Conservation (phyloP, 2,888 invertebrate species). For the Folsomia candida region DNA sequence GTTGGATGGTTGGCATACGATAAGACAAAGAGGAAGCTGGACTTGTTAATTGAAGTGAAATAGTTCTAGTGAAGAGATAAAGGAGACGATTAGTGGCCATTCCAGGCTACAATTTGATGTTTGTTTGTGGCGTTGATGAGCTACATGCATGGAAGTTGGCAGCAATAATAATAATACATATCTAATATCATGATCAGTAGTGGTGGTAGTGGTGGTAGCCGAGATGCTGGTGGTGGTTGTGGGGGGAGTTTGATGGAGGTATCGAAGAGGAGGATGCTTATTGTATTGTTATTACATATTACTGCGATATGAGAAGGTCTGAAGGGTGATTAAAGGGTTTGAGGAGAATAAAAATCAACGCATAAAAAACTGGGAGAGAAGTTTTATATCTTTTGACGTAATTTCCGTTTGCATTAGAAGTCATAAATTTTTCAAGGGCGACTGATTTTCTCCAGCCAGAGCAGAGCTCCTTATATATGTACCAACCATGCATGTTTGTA, state of each 20-base stretch:
- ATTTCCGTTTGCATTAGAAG: conserved; percentile 51
- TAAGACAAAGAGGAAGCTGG: conserved; percentile 5
- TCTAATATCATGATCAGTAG: not conserved
- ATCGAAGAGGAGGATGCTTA: conserved; percentile 2
- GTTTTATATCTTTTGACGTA: conserved; percentile 50
- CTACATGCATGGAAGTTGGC: too few relatives aligned
- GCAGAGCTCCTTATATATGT: not conserved
- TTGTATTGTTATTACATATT: not conserved
- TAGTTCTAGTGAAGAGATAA: conserved; percentile 1
- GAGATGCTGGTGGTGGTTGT: too few relatives aligned
- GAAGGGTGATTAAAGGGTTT: conserved; percentile 44
- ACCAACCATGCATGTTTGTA: too few relatives aligned
- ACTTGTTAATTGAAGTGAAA: conserved; percentile 5
- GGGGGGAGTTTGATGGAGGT: not conserved
- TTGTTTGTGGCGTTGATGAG: not conserved
- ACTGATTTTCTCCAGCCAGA: conserved; percentile 51
- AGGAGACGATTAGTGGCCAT: not conserved
- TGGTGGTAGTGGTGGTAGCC: not conserved
- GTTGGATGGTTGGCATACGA: not conserved
- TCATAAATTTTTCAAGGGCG: conserved; percentile 51
- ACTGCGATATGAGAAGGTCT: not conserved
- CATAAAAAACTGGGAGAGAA: conserved; percentile 40
- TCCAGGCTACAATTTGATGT: not conserved
- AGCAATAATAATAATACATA: not conserved
- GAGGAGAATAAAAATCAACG: conserved; percentile 41